These are phyloP conservation scores for Bothrops alternatus DNA, from an alignment of 2,797 vertebrate genomes.

Conservation along the genomic window DNA sequence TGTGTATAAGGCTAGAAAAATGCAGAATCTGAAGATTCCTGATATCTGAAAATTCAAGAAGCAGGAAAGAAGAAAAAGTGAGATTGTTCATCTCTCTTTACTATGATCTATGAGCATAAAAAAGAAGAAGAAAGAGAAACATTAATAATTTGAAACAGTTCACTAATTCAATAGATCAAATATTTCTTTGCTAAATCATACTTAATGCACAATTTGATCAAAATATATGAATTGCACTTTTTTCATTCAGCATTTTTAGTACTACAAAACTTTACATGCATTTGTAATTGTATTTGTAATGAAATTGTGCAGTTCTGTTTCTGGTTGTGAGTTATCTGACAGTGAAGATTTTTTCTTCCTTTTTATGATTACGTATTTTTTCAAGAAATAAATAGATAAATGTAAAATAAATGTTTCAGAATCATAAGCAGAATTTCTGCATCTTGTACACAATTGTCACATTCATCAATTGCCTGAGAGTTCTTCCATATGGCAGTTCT, in stretches of 20 bases:
- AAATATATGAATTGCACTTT: not conserved
- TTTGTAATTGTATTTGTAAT: not conserved
- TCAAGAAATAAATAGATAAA: too few relatives aligned
- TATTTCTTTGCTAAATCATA: not conserved
- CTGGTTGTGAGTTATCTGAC: not conserved
- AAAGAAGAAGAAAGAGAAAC: not conserved
- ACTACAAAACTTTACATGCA: not conserved
- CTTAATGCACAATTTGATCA: not conserved
- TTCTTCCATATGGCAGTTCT: not conserved
- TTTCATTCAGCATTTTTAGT: not conserved
- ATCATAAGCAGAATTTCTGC: not conserved
- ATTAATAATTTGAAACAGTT: not conserved
- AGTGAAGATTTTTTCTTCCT: not conserved
- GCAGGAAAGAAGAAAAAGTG: not conserved
- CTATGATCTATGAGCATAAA: not conserved
- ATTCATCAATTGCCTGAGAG: not conserved
- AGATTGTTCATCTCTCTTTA: not conserved
- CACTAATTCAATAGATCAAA: not conserved
- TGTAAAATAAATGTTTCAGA: not conserved
- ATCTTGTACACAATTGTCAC: not conserved
- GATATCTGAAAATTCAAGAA: not conserved
- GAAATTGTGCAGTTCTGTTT: not conserved
- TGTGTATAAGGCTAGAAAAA: not conserved
- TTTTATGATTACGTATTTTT: not conserved
- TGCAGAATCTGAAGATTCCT: not conserved